These are phyloP conservation scores for Phallusia fumigata DNA, from an alignment of 23 tunicate species.

Conservation along the genomic window DNA sequence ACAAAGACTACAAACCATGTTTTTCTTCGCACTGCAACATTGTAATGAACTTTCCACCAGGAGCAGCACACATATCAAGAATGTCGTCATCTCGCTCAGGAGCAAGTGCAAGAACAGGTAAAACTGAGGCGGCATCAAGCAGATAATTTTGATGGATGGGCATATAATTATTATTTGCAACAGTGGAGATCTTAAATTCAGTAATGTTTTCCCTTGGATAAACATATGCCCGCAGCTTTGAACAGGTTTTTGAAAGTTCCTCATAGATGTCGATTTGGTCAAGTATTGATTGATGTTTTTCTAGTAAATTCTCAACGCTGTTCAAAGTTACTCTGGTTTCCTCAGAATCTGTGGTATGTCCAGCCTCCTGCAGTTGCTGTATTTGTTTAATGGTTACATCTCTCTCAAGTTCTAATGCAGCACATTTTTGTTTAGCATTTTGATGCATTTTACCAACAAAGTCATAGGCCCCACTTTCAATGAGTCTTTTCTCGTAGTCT, in stretches of 20 bases:
- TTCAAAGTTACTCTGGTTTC: not conserved
- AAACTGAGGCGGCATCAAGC: constrained; percentile 73
- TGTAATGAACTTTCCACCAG: constrained; percentile 76
- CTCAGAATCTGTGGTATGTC: not conserved
- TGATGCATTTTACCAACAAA: constrained; percentile 32
- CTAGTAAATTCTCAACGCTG: not conserved
- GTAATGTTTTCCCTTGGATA: constrained; percentile 56
- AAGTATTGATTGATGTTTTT: not conserved
- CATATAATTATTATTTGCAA: not conserved
- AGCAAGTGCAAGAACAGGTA: constrained; percentile 62
- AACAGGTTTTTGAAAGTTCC: constrained; percentile 33
- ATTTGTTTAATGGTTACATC: not conserved
- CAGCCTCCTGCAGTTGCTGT: not conserved
- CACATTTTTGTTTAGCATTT: constrained; percentile 12
- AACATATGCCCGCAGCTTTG: constrained; percentile 53
- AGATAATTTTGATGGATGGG: constrained; percentile 44
- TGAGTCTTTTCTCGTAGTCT: constrained; percentile 26
- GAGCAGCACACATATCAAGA: constrained; percentile 79
- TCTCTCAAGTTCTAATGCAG: not conserved
- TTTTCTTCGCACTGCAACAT: constrained; percentile 39
- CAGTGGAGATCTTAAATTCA: constrained; percentile 31
- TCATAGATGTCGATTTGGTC: constrained; percentile 5
- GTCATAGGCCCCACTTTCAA: constrained; percentile 50
- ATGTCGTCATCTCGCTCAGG: constrained; percentile 60
- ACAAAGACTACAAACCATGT: not conserved